Evolutionary conservation across 2,113 vertebrate genomes (phyloP).

Genomic region (Zosterops lateralis): DNA sequence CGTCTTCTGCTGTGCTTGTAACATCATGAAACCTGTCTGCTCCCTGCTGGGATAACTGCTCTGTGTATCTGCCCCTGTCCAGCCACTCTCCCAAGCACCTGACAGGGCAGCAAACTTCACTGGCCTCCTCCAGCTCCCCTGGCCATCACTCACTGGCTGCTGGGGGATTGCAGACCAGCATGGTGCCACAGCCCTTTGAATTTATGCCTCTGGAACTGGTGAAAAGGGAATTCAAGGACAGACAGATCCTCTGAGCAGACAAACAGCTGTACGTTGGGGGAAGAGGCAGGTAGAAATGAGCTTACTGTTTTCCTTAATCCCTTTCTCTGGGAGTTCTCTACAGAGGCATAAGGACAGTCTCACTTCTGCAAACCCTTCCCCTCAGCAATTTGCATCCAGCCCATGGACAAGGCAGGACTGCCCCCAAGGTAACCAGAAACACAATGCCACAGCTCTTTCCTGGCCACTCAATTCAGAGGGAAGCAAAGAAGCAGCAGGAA

Average conservation of each 20-base stretch:
- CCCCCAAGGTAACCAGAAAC: background rate
- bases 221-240: background rate
- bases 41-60: background rate
- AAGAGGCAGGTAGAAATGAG: background rate
- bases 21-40: background rate
- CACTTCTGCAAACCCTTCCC: background rate
- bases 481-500: background rate
- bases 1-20: background rate
- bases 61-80: accelerated
- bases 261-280: background rate
- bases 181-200: accelerated
- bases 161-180: background rate
- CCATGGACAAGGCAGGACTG: background rate
- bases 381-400: background rate
- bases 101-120: background rate
- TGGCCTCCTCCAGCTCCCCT: background rate
- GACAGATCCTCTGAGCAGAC: background rate
- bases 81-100: background rate
- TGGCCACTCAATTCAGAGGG: background rate
- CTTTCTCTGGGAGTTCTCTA: background rate
- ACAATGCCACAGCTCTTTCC: background rate
- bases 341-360: background rate
- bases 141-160: background rate
- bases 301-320: background rate
- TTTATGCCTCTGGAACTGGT: background rate